These are phyloP conservation scores for Eupeodes luniger DNA, from an alignment of 2,888 invertebrate species.

Conservation along the genomic window DNA sequence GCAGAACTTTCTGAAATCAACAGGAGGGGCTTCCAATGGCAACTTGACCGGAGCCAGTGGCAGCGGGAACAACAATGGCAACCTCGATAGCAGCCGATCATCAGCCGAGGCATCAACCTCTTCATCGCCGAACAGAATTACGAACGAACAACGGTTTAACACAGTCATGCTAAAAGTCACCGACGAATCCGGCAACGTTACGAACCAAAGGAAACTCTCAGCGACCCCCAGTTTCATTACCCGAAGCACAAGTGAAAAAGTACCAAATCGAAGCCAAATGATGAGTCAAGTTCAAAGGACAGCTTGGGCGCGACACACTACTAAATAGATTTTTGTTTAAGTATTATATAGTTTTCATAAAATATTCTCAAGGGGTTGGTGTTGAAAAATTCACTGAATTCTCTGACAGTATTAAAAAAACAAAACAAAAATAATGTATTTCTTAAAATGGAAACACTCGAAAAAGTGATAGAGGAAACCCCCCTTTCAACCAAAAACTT, in stretches of 20 bases:
- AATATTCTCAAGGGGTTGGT: conserved; percentile 31
- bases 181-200: conserved; percentile 84
- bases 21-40: conserved; percentile 85
- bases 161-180: conserved; percentile 86
- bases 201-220: conserved; percentile 84
- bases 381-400: conserved; percentile 61
- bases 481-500: background rate
- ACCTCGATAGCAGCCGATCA: conserved; percentile 79
- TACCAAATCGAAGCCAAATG: conserved; percentile 93
- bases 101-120: conserved; percentile 79
- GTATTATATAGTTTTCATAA: conserved; percentile 55
- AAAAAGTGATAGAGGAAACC: background rate
- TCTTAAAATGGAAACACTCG: conserved; percentile 27
- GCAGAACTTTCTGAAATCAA: conserved; percentile 89
- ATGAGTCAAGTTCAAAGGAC: conserved; percentile 93
- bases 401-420: conserved; percentile 68
- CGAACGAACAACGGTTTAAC: conserved; percentile 80
- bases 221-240: conserved; percentile 88
- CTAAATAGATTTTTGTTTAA: conserved; percentile 86
- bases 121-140: conserved; percentile 80
- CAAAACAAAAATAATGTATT: conserved; percentile 27
- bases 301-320: conserved; percentile 94
- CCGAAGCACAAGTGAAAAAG: conserved; percentile 93
- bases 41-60: conserved; percentile 80
- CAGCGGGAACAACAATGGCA: conserved; percentile 80